A percentile compares a stretch with the other conserved stretches of the same genome.
phyloP scores from a whole-genome alignment of 2,113 vertebrate species.

The Tursiops truncatus region DNA sequence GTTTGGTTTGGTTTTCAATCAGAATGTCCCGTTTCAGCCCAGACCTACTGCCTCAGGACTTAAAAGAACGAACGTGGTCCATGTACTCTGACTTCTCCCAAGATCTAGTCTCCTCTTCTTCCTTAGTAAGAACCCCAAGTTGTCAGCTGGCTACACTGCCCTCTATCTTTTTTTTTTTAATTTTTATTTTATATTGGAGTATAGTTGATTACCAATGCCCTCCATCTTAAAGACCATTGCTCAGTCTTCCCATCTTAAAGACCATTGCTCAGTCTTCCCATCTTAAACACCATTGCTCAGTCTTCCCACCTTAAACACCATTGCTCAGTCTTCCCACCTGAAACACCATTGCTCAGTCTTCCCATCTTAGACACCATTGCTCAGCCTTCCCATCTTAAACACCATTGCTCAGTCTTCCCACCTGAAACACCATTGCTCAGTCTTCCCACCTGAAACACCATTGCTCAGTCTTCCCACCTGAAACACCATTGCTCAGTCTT shows the following conservation, averaged over 20 bases:
- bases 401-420: not conserved
- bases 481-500: not conserved
- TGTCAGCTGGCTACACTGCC: not conserved
- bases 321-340: not conserved
- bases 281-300: too few species aligned
- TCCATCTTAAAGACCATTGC: not conserved
- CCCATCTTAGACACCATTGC: not conserved
- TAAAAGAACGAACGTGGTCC: not conserved
- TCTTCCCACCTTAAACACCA: not conserved
- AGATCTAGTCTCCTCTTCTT: not conserved
- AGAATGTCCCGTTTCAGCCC: not conserved
- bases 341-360: not conserved
- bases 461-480: not conserved
- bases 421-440: too few species aligned
- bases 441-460: not conserved
- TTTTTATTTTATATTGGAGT: not conserved
- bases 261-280: not conserved
- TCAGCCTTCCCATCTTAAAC: not conserved
- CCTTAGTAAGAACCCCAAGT: not conserved
- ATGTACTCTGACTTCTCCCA: not conserved
- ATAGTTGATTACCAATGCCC: not conserved
- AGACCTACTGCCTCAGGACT: not conserved
- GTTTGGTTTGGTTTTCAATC: not conserved
- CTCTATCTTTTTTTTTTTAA: not conserved
- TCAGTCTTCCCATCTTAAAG: not conserved